A percentile compares a stretch with the other conserved stretches of the same genome.
Conservation (phyloP, 2,888 invertebrate species). For the Drosophila mettleri region DNA sequence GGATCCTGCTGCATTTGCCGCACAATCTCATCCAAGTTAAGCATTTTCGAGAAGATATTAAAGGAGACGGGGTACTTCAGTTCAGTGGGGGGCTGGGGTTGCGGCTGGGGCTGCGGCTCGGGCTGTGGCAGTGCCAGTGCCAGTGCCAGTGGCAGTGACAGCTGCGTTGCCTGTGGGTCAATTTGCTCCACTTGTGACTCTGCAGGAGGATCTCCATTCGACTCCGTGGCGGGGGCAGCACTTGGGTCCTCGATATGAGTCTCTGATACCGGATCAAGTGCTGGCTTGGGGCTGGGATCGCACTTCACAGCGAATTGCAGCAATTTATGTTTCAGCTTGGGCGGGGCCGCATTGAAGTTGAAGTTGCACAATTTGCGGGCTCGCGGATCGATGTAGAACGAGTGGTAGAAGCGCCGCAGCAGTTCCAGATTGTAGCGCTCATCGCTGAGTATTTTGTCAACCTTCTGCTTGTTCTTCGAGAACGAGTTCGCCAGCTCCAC, state of each 20-base stretch:
- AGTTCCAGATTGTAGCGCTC: constrained; percentile 2
- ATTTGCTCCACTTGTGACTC: not conserved
- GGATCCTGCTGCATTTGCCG: constrained; percentile 38
- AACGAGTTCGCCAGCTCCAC: constrained; percentile 8
- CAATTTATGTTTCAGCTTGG: constrained; percentile 21
- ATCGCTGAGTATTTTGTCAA: not conserved
- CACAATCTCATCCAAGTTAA: constrained; percentile 40
- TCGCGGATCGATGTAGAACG: constrained; percentile 30
- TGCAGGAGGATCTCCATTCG: not conserved
- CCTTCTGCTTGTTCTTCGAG: not conserved
- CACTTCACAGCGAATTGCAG: constrained; percentile 28
- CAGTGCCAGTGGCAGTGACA: not conserved
- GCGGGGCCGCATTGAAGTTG: constrained; percentile 44
- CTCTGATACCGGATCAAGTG: too few relatives aligned
- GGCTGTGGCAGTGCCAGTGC: not conserved
- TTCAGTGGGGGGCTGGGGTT: too few relatives aligned
- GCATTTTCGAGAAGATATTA: constrained; percentile 24
- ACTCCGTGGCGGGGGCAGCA: too few relatives aligned
- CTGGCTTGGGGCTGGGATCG: not conserved
- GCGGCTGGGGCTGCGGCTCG: too few relatives aligned
- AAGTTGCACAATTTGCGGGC: constrained; percentile 21
- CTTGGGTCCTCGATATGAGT: not conserved
- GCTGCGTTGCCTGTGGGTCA: too few relatives aligned
- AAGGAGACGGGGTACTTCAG: constrained; percentile 38
- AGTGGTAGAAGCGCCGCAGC: constrained; percentile 29